Percentiles rank a stretch among this genome's conserved stretches.
phyloP scores from a whole-genome alignment of 2,113 vertebrate species.

The Urocolius indicus region DNA sequence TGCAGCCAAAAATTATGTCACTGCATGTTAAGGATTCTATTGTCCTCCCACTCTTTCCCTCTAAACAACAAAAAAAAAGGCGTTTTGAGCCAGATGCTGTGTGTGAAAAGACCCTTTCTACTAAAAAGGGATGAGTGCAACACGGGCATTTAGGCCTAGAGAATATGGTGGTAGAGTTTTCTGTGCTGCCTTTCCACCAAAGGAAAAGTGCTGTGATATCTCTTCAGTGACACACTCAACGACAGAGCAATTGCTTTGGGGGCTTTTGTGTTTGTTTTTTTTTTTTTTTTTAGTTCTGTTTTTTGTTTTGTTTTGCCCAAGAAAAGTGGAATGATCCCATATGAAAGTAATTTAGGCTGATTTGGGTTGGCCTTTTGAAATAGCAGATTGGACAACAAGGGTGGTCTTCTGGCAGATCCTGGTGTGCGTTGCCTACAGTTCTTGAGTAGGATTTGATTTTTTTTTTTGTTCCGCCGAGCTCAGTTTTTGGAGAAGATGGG shows the following conservation, averaged over 20 bases:
- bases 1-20: constrained; percentile 44
- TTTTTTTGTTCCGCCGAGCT: neutral
- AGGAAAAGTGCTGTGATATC: neutral
- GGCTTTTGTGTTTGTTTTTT: neutral
- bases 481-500: neutral
- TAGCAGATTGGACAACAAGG: neutral
- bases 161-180: neutral
- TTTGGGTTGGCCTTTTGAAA: neutral
- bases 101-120: neutral
- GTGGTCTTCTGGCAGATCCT: neutral
- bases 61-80: neutral
- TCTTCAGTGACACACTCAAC: neutral
- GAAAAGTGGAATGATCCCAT: neutral
- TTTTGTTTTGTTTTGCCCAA: neutral
- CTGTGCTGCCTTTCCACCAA: neutral
- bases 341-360: neutral
- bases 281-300: neutral
- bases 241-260: neutral
- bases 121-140: neutral
- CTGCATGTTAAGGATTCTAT: constrained; percentile 5
- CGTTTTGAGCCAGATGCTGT: neutral
- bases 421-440: neutral
- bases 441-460: neutral
- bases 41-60: constrained; percentile 12
- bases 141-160: neutral